These are phyloP conservation scores for Cherax quadricarinatus DNA, from an alignment of 1,140 invertebrate genomes.

Conservation along the genomic window DNA sequence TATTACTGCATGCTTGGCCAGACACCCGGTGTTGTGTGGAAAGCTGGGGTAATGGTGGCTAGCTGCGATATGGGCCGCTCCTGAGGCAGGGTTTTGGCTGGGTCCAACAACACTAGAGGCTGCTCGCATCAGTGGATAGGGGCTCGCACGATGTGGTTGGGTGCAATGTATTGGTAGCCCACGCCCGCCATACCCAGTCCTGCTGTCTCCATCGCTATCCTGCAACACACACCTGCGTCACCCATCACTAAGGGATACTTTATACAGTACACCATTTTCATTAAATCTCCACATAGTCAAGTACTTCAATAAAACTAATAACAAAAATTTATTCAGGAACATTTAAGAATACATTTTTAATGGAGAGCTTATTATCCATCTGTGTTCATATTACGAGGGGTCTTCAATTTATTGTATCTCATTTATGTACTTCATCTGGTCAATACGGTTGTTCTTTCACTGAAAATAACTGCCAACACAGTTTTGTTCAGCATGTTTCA, in stretches of 20 bases:
- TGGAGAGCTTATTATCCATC: not conserved
- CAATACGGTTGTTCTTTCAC: not conserved
- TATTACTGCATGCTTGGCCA: slow-evolving; percentile 40
- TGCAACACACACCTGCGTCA: slow-evolving; percentile 77
- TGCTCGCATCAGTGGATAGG: slow-evolving; percentile 86
- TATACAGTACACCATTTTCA: not conserved
- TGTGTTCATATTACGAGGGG: not conserved
- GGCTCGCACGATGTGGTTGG: slow-evolving; percentile 93
- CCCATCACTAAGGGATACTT: slow-evolving; percentile 8
- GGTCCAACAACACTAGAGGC: slow-evolving; percentile 61
- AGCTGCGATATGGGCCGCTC: slow-evolving; percentile 31
- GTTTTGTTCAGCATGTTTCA: not conserved
- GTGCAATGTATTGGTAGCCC: slow-evolving; percentile 93
- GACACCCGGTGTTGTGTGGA: slow-evolving; percentile 53
- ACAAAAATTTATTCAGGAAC: not conserved
- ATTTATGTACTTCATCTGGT: not conserved
- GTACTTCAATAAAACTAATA: not conserved
- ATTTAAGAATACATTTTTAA: not conserved
- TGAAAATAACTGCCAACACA: not conserved
- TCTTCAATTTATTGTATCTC: not conserved
- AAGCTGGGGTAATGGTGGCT: slow-evolving; percentile 48
- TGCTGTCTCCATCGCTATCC: slow-evolving; percentile 95
- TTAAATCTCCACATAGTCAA: not conserved
- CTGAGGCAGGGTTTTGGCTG: slow-evolving; percentile 34
- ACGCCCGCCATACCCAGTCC: slow-evolving; percentile 91